A percentile compares a stretch with the other conserved stretches of the same genome.
Evolutionary conservation across 2,113 vertebrate species (phyloP).

Genomic region (Malurus alboscapulatus): DNA sequence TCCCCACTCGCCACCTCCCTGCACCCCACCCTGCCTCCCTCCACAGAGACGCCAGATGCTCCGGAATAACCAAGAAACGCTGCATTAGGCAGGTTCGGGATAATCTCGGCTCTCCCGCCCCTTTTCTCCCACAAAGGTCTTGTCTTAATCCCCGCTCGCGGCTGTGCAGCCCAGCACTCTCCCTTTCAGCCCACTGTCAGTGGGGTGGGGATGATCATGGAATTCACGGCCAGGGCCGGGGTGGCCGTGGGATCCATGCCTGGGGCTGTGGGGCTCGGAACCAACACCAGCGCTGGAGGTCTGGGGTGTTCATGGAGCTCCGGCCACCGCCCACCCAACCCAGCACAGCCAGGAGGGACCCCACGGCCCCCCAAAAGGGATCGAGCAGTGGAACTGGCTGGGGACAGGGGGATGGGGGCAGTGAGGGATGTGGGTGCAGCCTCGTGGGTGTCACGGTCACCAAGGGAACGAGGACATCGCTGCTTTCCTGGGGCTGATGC

Average conservation of each 20-base stretch:
- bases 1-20: fast-evolving
- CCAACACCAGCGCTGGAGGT: not conserved
- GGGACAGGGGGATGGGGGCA: not conserved
- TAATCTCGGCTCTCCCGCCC: slow-evolving; percentile 11
- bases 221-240: not conserved
- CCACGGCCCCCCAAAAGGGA: fast-evolving
- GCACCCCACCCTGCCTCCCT: not conserved
- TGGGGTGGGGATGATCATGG: not conserved
- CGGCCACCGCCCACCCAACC: not conserved
- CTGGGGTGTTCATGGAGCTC: too few species aligned
- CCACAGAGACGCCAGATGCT: not conserved
- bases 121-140: slow-evolving; percentile 23
- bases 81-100: not conserved
- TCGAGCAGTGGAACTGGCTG: fast-evolving
- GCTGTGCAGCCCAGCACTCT: not conserved
- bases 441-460: not conserved
- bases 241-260: fast-evolving
- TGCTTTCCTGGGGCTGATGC: not conserved
- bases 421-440: not conserved
- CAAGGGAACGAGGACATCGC: fast-evolving
- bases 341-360: not conserved
- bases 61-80: not conserved
- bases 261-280: fast-evolving
- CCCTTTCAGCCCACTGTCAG: not conserved
- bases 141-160: not conserved